Conservation (phyloP, 2,797 vertebrate genomes). For the Crocidura indochinensis region DNA sequence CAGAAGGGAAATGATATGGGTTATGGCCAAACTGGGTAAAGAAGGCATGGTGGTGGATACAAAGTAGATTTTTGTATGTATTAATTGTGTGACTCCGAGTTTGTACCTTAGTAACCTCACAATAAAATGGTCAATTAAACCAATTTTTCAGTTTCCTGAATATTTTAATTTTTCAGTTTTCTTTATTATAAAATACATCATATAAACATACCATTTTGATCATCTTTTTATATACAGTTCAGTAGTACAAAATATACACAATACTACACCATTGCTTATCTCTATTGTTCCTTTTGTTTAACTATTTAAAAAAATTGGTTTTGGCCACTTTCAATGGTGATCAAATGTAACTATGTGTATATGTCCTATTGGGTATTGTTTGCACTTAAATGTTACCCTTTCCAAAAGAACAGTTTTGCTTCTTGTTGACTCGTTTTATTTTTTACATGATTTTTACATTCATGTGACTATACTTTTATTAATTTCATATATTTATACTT, state of each 20-base stretch:
- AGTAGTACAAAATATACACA: too few relatives aligned
- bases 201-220: not conserved
- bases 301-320: too few relatives aligned
- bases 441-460: not conserved
- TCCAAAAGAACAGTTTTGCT: not conserved
- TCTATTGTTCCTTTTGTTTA: too few relatives aligned
- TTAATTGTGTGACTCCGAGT: constrained; percentile 31
- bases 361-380: not conserved
- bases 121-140: constrained; percentile 45
- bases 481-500: not conserved
- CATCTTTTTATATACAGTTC: not conserved
- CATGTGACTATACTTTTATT: not conserved
- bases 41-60: not conserved
- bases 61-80: not conserved
- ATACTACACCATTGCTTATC: too few relatives aligned
- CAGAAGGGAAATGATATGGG: not conserved
- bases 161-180: not conserved
- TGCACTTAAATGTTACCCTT: not conserved
- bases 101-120: constrained; percentile 35
- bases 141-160: constrained; percentile 14
- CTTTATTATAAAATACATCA: not conserved
- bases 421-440: not conserved
- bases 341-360: not conserved
- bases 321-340: too few relatives aligned
- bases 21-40: not conserved